Evolutionary conservation across 2,888 invertebrate genomes (phyloP), one percentile per base, ranked within the genome.

Genomic region (Drosophila longiperda): DNA sequence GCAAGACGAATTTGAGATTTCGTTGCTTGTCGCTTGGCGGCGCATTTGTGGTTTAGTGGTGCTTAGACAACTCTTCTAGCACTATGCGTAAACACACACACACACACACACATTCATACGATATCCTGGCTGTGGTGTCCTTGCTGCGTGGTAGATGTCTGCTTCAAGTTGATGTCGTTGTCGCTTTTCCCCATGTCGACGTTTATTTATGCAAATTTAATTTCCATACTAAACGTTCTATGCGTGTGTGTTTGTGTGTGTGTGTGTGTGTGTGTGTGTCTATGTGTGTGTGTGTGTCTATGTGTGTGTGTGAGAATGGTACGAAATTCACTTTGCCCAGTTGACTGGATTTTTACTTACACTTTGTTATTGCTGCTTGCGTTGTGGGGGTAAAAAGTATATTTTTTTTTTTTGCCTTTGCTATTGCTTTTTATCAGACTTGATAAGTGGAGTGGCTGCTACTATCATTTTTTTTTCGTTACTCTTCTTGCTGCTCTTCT

Each of bases 161-260:
- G 59, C 73, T 70, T 57, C 49, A 36, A 72, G 66, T 70, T 78
- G 75, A 75, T 78, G 78, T 78, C 75, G 78, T 73, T 75, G 78
- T 79, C 74, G 79, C 73, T 74, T 78, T 78, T 68, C 66, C 85
- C 85, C 85, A 83, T 83, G 87, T 87, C 83, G 87, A 83, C 87
- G 82, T 87, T 85, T 89, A 89, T 89, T 89, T 89, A 89, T 89
- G 89, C 89, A 89, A 89, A 89, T 87, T 89, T 88, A 87, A 87
- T 87, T 87, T 87, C 87, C 88, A 82, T 87, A 83, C 88, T 88
- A 87, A 87, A 87, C 87, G 87, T 67, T 86, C 58, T 73, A 17
- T 68, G 68, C 59, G 72, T 76, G 65, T 75, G 55, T 57, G 60
- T 68, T 69, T 29, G 52, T 52, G 53, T 62, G 23, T 64, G 49